phyloP scores from a whole-genome alignment of 2,113 vertebrate species.

The Phyllostomus hastatus region DNA sequence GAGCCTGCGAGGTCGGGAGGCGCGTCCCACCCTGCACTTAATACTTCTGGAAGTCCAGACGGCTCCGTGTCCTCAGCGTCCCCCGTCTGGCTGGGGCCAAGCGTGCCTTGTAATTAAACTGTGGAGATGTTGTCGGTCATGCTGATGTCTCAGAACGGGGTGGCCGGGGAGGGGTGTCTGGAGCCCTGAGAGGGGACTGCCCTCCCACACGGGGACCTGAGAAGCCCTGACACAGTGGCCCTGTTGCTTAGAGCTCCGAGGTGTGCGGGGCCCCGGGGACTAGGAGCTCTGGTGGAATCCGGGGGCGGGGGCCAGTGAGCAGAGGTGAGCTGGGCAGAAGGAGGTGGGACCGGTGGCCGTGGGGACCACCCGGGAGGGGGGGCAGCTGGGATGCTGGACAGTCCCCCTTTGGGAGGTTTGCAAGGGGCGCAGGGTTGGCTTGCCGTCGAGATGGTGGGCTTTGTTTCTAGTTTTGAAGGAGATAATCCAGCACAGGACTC shows the following conservation, averaged over 20 bases:
- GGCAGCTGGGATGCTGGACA: neutral
- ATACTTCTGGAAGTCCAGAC: neutral
- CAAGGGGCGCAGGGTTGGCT: neutral
- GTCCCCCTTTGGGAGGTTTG: neutral
- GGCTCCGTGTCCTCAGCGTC: neutral
- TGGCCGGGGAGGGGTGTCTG: neutral
- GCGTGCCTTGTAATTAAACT: neutral
- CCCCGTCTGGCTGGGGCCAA: neutral
- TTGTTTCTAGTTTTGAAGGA: neutral
- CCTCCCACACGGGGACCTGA: neutral
- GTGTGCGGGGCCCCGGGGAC: neutral
- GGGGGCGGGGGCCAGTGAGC: neutral
- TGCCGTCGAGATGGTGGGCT: neutral
- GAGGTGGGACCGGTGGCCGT: neutral
- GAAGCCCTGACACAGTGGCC: neutral
- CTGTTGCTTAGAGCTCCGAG: neutral
- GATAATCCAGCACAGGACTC: neutral
- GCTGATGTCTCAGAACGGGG: neutral
- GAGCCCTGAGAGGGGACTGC: neutral
- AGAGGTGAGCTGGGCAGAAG: neutral
- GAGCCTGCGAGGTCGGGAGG: neutral
- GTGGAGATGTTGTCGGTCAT: neutral
- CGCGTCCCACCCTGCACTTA: fast-evolving
- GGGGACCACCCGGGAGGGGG: neutral
- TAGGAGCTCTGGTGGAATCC: neutral